A percentile compares a stretch with the other conserved stretches of the same genome.
These are phyloP conservation scores for Parnassius glacialis DNA, from an alignment of 2,888 invertebrate genomes.

Conservation along the genomic window DNA sequence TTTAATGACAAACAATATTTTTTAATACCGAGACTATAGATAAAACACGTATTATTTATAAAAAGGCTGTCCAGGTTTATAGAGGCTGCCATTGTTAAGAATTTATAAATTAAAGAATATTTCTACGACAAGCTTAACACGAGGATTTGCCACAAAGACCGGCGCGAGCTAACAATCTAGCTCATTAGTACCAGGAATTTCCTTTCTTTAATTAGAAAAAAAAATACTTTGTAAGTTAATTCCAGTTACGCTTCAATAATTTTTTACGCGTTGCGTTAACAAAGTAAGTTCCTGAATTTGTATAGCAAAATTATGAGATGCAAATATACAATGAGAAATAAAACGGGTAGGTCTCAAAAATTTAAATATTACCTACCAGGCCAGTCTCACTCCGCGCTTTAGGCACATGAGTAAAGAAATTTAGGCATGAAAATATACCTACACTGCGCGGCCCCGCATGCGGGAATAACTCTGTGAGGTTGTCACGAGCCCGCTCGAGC, in stretches of 20 bases:
- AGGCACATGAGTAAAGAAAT: too few species aligned
- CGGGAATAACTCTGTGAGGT: too few species aligned
- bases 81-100: conserved; percentile 14
- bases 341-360: too few species aligned
- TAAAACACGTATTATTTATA: too few species aligned
- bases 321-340: conserved; percentile 29
- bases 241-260: conserved; percentile 60
- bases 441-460: too few species aligned
- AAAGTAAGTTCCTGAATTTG: conserved; percentile 60
- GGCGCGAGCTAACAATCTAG: conserved; percentile 55
- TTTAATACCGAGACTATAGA: too few species aligned
- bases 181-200: conserved; percentile 64
- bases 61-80: background rate
- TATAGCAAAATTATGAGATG: conserved; percentile 69
- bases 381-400: too few species aligned
- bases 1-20: too few species aligned
- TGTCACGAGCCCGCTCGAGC: too few species aligned
- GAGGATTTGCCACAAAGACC: conserved; percentile 53
- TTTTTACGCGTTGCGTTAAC: conserved; percentile 61
- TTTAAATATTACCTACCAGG: too few species aligned
- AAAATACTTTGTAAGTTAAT: conserved; percentile 55
- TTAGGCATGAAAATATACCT: too few species aligned
- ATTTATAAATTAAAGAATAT: conserved; percentile 44
- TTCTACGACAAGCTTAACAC: conserved; percentile 45
- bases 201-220: conserved; percentile 52